Conservation (phyloP, 2,113 vertebrate species). For the Sapajus apella region DNA sequence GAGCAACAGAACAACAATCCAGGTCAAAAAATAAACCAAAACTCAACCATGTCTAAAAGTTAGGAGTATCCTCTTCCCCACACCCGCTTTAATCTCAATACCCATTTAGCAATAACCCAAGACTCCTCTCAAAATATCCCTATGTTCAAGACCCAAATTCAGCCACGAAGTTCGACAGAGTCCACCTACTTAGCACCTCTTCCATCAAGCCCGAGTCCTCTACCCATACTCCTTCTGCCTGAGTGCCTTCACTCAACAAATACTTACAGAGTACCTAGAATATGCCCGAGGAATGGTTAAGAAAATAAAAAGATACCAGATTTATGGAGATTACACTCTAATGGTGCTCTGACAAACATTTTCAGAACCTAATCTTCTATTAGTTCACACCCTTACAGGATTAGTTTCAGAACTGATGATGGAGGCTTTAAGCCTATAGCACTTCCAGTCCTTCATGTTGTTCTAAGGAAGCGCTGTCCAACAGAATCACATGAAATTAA, state of each 20-base stretch:
- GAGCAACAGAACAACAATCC: too few species aligned
- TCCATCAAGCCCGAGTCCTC: neutral
- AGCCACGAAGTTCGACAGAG: neutral
- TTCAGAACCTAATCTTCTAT: neutral
- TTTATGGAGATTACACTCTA: neutral
- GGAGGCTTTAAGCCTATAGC: neutral
- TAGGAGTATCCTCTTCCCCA: neutral
- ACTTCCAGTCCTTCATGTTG: neutral
- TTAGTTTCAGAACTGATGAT: neutral
- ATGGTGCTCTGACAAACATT: neutral
- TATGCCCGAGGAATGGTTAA: neutral
- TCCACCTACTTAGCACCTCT: neutral
- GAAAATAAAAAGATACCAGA: neutral
- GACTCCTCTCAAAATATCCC: neutral
- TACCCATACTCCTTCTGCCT: neutral
- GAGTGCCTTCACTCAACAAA: neutral
- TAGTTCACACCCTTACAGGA: neutral
- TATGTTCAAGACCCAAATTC: neutral
- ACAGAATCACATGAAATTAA: neutral
- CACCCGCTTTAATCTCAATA: neutral
- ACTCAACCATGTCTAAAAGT: neutral
- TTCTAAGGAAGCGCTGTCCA: neutral
- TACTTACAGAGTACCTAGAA: neutral
- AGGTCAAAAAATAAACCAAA: neutral
- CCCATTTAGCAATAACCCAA: neutral